Conservation (phyloP, 2,888 invertebrate species). For the Drosophila sordidapex region DNA sequence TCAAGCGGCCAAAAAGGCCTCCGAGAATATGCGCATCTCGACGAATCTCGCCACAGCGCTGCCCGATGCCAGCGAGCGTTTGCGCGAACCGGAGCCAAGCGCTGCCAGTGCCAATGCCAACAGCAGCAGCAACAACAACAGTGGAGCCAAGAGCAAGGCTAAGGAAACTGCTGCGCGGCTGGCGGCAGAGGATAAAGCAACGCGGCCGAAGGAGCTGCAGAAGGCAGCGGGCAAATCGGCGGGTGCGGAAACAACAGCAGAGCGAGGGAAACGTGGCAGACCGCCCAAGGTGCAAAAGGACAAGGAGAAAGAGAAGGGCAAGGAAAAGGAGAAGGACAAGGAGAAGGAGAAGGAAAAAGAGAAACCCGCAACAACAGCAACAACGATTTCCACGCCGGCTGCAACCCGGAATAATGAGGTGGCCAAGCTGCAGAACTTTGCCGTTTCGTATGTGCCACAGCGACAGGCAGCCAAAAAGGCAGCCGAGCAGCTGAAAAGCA, state of each 20-base stretch:
- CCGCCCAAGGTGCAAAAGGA: slow-evolving; percentile 82
- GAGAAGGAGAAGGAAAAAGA: slow-evolving; percentile 31
- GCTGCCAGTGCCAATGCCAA: slow-evolving; percentile 3
- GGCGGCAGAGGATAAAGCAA: slow-evolving; percentile 39
- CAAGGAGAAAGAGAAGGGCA: slow-evolving; percentile 41
- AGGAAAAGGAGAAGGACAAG: slow-evolving; percentile 31
- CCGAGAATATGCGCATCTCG: slow-evolving; percentile 91
- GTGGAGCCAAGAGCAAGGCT: slow-evolving; percentile 77
- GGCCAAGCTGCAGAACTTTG: slow-evolving; percentile 85
- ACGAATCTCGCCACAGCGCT: slow-evolving; percentile 85
- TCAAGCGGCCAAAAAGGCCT: slow-evolving; percentile 95
- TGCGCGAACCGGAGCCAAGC: slow-evolving; percentile 57
- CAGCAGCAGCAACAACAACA: slow-evolving; percentile 49
- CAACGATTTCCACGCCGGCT: background rate
- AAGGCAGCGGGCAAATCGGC: slow-evolving; percentile 54
- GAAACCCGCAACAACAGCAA: slow-evolving; percentile 6
- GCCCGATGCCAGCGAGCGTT: slow-evolving; percentile 57
- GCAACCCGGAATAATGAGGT: slow-evolving; percentile 80
- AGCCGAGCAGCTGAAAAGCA: slow-evolving; percentile 94
- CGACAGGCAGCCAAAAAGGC: slow-evolving; percentile 96
- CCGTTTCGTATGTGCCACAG: slow-evolving; percentile 94
- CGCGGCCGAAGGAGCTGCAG: slow-evolving; percentile 11
- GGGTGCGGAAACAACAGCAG: slow-evolving; percentile 59
- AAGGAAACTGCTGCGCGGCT: slow-evolving; percentile 31
- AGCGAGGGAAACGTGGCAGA: slow-evolving; percentile 83